Conservation (phyloP, 2,888 invertebrate genomes). For the Lepeophtheirus nordmannii region DNA sequence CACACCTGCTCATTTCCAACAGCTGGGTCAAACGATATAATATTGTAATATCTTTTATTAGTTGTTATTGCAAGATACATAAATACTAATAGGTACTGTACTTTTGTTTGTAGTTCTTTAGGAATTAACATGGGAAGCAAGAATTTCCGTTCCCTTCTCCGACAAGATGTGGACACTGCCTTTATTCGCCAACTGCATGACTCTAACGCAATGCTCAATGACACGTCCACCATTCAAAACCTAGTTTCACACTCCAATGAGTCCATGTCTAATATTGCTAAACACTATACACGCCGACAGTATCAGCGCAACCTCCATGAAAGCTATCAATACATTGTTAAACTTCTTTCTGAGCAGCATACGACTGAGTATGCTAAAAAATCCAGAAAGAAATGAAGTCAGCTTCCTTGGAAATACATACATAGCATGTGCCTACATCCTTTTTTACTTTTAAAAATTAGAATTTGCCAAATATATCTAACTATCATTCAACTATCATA, state of each 20-base stretch:
- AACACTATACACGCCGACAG: neutral
- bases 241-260: neutral
- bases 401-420: too few relatives aligned
- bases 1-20: too few relatives aligned
- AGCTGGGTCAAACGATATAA: too few relatives aligned
- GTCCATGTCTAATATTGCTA: neutral
- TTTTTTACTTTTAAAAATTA: too few relatives aligned
- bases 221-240: neutral
- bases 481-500: too few relatives aligned
- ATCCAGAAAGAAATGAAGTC: neutral
- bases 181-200: neutral
- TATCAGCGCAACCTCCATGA: neutral
- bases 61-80: too few relatives aligned
- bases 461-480: too few relatives aligned
- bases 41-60: too few relatives aligned
- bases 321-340: slow-evolving; percentile 20
- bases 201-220: neutral
- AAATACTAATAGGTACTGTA: neutral
- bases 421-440: too few relatives aligned
- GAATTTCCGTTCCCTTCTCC: neutral
- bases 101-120: neutral
- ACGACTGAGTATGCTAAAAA: neutral
- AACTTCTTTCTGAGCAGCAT: slow-evolving; percentile 4
- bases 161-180: slow-evolving; percentile 4
- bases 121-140: neutral